A percentile compares a stretch with the other conserved stretches of the same genome.
Conservation (phyloP, 2,888 invertebrate species). For the Bellardia pandia region DNA sequence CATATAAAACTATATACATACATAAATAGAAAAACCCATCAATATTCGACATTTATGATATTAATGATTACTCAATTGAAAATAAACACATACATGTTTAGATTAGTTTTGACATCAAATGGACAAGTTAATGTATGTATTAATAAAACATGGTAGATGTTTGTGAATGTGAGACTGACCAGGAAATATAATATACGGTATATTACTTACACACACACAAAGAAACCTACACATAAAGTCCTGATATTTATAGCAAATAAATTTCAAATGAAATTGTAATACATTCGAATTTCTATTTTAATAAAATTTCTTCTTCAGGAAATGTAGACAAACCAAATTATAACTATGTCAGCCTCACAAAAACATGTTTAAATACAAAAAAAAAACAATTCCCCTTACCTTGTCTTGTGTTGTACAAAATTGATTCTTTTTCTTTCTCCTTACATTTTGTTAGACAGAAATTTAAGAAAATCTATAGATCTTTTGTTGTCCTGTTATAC, state of each 20-base stretch:
- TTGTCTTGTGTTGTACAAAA: constrained; percentile 1
- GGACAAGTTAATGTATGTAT: constrained; percentile 63
- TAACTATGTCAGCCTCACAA: not conserved
- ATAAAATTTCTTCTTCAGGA: constrained; percentile 3
- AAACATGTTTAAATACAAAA: constrained; percentile 9
- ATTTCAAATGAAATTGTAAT: not conserved
- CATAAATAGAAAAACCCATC: constrained; percentile 47
- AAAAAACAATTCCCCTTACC: constrained; percentile 2
- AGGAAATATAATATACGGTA: not conserved
- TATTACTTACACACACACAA: not conserved
- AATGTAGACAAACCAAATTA: not conserved
- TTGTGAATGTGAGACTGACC: not conserved
- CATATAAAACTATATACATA: not conserved
- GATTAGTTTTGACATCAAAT: constrained; percentile 69
- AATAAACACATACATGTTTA: constrained; percentile 62
- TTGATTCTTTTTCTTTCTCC: constrained; percentile 16
- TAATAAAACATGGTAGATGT: constrained; percentile 35
- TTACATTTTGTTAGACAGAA: constrained; percentile 12
- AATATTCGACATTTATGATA: constrained; percentile 64
- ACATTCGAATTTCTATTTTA: constrained; percentile 14
- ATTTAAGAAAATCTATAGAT: constrained; percentile 8
- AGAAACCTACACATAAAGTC: not conserved
- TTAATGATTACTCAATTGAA: constrained; percentile 72
- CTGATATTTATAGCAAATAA: not conserved
- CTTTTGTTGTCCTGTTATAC: not conserved